Conservation (phyloP, 2,888 invertebrate genomes). For the Drosophila testacea region DNA sequence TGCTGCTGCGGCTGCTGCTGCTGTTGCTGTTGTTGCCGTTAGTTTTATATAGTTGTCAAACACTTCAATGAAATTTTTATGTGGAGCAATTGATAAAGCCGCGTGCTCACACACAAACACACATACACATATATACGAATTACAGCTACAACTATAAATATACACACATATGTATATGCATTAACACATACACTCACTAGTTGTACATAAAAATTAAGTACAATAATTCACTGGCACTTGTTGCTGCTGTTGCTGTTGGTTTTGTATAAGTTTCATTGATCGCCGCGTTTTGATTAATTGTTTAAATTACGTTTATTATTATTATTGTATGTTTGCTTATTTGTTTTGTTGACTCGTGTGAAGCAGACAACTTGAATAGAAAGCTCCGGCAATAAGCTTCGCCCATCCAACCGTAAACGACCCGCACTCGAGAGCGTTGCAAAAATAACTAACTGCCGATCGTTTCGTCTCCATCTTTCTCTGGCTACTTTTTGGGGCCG, state of each 20-base stretch:
- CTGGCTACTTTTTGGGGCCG: constrained; percentile 40
- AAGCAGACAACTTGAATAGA: constrained; percentile 30
- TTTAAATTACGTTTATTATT: constrained; percentile 75
- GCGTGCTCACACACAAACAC: constrained; percentile 35
- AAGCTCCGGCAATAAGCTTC: constrained; percentile 49
- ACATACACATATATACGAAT: constrained; percentile 11
- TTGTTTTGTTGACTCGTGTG: constrained; percentile 12
- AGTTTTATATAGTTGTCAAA: constrained; percentile 62
- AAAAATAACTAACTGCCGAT: constrained; percentile 70
- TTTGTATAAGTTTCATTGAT: constrained; percentile 71
- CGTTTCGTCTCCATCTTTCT: constrained; percentile 28
- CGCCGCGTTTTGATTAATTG: constrained; percentile 80
- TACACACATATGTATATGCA: constrained; percentile 17
- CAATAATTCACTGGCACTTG: constrained; percentile 80
- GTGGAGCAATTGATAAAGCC: constrained; percentile 79
- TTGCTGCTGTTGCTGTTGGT: constrained; percentile 50
- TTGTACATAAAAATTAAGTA: constrained; percentile 79
- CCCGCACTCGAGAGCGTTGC: constrained; percentile 75
- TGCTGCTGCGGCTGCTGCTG: constrained; percentile 34
- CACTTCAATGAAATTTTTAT: constrained; percentile 77
- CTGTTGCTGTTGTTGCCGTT: constrained; percentile 38
- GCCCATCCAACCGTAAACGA: constrained; percentile 52
- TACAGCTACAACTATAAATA: constrained; percentile 18
- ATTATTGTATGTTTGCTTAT: constrained; percentile 54
- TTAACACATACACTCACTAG: constrained; percentile 39